Percentiles rank a stretch among this genome's conserved stretches.
phyloP scores from a whole-genome alignment of 2,797 vertebrate genomes.

The Enteromius fasciolatus region DNA sequence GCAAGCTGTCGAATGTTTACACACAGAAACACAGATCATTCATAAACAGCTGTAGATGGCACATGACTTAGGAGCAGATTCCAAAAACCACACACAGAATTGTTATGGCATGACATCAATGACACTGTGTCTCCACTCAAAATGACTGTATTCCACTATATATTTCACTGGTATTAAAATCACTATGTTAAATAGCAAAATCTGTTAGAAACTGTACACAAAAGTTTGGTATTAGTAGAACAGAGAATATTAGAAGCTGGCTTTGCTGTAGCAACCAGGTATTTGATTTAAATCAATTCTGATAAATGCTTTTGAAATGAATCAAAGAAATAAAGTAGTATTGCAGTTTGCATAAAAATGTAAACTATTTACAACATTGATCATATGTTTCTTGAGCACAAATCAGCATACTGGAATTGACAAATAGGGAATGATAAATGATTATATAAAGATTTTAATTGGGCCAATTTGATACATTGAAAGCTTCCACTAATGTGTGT shows the following conservation, averaged over 20 bases:
- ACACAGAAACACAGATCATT: conserved; percentile 17
- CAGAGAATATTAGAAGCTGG: neutral
- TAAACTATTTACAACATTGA: neutral
- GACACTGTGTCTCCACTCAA: neutral
- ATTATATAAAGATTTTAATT: neutral
- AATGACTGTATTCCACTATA: neutral
- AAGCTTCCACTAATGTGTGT: too few species aligned
- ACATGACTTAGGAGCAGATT: neutral
- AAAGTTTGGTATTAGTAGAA: neutral
- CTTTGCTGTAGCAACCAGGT: neutral
- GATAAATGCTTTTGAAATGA: neutral
- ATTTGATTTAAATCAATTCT: neutral
- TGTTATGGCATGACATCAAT: neutral
- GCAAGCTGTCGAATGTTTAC: conserved; percentile 80
- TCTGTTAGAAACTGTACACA: neutral
- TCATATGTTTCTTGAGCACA: neutral
- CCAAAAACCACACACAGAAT: neutral
- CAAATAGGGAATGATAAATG: neutral
- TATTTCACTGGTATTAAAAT: neutral
- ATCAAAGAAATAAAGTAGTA: neutral
- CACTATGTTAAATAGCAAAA: neutral
- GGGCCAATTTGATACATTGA: neutral
- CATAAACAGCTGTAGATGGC: neutral
- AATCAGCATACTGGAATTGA: too few species aligned
- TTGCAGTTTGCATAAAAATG: neutral